phyloP scores from a whole-genome alignment of 2,888 invertebrate genomes.

The Drosophila hamatofila region DNA sequence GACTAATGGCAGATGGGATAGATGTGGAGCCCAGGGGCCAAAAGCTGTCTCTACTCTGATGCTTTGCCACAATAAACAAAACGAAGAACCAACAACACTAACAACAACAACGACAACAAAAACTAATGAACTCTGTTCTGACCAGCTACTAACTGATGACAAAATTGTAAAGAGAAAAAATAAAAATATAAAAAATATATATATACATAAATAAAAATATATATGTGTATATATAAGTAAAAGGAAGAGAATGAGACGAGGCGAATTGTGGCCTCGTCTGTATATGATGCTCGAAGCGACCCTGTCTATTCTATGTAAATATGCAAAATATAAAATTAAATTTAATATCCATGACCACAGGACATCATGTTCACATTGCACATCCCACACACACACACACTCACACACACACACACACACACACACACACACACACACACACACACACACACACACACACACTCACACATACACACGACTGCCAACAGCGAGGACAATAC shows the following conservation, averaged over 20 bases:
- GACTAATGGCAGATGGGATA: conserved; percentile 35
- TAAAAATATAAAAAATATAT: neutral
- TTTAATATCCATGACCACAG: conserved; percentile 42
- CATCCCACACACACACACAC: neutral
- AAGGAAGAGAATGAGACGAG: conserved; percentile 2
- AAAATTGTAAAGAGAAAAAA: conserved; percentile 33
- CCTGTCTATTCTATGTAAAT: conserved; percentile 51
- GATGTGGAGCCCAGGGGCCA: conserved; percentile 25
- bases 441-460: neutral
- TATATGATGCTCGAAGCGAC: conserved; percentile 11
- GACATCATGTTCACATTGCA: conserved; percentile 22
- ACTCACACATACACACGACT: conserved; percentile 1
- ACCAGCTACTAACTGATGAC: conserved; percentile 31
- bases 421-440: conserved; percentile 3
- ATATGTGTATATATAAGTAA: neutral
- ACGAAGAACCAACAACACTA: conserved; percentile 20
- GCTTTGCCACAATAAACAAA: conserved; percentile 36
- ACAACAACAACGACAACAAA: conserved; percentile 28
- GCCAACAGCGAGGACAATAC: conserved; percentile 12
- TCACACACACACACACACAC: neutral
- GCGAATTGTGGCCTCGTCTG: conserved; percentile 26
- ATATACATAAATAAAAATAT: neutral
- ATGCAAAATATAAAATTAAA: conserved; percentile 65
- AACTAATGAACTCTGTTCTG: conserved; percentile 75
- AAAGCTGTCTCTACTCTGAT: conserved; percentile 25